phyloP scores from a whole-genome alignment of 2,113 vertebrate genomes.

The Cinclus cinclus region DNA sequence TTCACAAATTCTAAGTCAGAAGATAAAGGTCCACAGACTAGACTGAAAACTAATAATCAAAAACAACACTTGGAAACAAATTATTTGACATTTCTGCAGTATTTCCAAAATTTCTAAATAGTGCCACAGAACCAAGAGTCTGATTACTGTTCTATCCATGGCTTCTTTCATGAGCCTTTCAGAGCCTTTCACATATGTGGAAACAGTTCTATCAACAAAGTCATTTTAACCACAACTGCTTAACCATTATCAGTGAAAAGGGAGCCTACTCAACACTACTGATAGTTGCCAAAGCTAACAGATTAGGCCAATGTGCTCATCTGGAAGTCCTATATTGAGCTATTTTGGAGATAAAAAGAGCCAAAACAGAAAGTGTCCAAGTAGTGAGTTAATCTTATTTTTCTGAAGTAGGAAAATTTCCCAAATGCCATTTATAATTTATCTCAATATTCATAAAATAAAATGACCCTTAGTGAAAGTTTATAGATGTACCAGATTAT shows the following conservation, averaged over 20 bases:
- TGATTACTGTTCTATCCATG: neutral
- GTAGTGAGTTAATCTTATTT: slow-evolving; percentile 27
- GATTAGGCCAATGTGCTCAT: slow-evolving; percentile 14
- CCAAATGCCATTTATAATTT: slow-evolving; percentile 20
- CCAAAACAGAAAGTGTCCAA: slow-evolving; percentile 27
- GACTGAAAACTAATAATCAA: neutral
- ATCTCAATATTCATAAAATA: neutral
- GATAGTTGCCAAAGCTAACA: slow-evolving; percentile 37
- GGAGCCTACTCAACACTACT: neutral
- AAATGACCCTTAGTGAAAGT: neutral
- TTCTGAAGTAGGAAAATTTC: slow-evolving; percentile 23
- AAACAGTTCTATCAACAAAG: slow-evolving; percentile 31
- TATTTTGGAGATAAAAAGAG: neutral
- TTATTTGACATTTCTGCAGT: neutral
- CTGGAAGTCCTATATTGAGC: neutral
- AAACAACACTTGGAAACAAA: neutral
- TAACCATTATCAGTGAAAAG: neutral
- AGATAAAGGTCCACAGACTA: neutral
- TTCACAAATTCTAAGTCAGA: neutral
- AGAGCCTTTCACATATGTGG: neutral
- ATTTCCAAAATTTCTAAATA: neutral
- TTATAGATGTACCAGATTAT: neutral
- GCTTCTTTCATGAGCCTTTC: neutral
- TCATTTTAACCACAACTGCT: slow-evolving; percentile 1
- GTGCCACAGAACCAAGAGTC: neutral